phyloP scores from a whole-genome alignment of 1,140 invertebrate genomes.

The Oreohelix idahoensis region DNA sequence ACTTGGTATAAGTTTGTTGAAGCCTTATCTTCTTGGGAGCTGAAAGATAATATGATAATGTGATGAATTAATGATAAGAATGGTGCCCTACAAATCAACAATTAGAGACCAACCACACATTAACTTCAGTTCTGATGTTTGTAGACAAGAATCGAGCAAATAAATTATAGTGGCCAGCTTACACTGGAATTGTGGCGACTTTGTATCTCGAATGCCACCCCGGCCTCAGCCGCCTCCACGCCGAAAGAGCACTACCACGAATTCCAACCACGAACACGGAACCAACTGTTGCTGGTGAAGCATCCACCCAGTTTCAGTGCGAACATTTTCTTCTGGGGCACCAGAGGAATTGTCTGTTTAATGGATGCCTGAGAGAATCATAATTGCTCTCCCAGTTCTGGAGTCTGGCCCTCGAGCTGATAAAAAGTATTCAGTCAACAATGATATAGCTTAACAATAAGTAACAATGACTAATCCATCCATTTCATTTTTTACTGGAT shows the following conservation, averaged over 20 bases:
- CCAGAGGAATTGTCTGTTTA: not conserved
- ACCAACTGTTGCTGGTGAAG: not conserved
- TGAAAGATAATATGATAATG: too few relatives aligned
- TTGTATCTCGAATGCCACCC: conserved; percentile 17
- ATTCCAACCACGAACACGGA: not conserved
- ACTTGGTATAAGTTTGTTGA: too few relatives aligned
- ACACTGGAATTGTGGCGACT: conserved; percentile 33
- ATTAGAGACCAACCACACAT: too few relatives aligned
- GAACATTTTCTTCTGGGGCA: not conserved
- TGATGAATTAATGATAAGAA: too few relatives aligned
- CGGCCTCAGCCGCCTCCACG: conserved; percentile 19
- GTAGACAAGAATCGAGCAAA: too few relatives aligned
- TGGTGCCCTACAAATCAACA: too few relatives aligned
- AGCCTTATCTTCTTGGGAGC: too few relatives aligned
- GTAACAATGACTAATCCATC: too few relatives aligned
- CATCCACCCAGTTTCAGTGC: not conserved
- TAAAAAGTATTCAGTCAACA: too few relatives aligned
- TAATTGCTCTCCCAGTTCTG: conserved; percentile 40
- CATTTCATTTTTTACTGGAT: too few relatives aligned
- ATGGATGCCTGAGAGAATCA: conserved; percentile 5
- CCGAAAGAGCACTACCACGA: not conserved
- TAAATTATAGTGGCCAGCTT: not conserved
- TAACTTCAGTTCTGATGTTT: too few relatives aligned
- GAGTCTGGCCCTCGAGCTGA: conserved; percentile 36
- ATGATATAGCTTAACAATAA: too few relatives aligned